phyloP scores from a whole-genome alignment of 2,797 vertebrate species.

The Coilia nasus region DNA sequence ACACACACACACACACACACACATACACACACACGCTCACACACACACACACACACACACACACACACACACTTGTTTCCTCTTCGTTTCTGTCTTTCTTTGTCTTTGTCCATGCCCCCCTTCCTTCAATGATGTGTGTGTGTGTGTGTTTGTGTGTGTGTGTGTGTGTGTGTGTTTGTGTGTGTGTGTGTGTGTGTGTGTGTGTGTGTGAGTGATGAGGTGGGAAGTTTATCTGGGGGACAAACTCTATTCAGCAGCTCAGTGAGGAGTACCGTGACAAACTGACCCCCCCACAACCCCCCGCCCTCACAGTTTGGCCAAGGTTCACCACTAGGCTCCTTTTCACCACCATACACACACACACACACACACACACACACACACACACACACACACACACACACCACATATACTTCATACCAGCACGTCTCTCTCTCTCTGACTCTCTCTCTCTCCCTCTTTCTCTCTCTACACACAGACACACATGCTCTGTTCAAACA shows the following conservation, averaged over 20 bases:
- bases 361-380: not conserved
- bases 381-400: not conserved
- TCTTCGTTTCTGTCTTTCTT: no score
- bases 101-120: slow-evolving; percentile 34
- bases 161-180: not conserved
- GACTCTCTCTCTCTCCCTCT: no score
- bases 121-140: not conserved
- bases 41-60: not conserved
- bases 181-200: slow-evolving; percentile 6
- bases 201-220: slow-evolving; percentile 27
- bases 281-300: not conserved
- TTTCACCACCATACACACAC: slow-evolving; percentile 38
- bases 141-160: no score
- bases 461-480: no score
- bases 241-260: slow-evolving; percentile 55
- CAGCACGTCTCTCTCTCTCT: no score
- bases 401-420: not conserved
- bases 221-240: slow-evolving; percentile 55
- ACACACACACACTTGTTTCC: no score
- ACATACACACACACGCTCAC: not conserved
- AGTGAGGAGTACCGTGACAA: slow-evolving; percentile 40
- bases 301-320: slow-evolving; percentile 22
- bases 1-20: no score
- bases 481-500: no score
- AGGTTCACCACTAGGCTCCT: slow-evolving; percentile 31